Conservation (phyloP, 2,113 vertebrate genomes). For the Phylloscopus whistleri region DNA sequence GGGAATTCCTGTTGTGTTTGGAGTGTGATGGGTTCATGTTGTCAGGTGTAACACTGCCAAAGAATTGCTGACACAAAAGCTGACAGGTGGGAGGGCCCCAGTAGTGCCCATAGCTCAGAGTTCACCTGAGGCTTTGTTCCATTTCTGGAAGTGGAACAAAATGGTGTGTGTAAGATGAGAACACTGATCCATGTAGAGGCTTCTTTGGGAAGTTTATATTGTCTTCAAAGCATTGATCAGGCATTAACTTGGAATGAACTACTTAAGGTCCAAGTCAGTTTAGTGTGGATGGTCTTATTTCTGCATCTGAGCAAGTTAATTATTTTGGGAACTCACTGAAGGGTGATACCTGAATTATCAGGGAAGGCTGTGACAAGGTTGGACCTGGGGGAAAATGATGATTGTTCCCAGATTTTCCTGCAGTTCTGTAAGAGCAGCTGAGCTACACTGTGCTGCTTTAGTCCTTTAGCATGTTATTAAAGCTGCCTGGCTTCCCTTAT, state of each 20-base stretch:
- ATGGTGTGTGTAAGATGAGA: not conserved
- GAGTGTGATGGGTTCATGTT: not conserved
- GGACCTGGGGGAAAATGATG: not conserved
- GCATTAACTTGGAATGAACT: not conserved
- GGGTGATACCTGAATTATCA: accelerated
- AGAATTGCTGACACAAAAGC: not conserved
- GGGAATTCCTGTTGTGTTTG: not conserved
- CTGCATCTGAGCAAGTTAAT: not conserved
- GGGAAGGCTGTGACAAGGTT: not conserved
- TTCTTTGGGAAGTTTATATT: not conserved
- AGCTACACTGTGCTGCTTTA: not conserved
- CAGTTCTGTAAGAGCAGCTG: not conserved
- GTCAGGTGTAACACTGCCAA: not conserved
- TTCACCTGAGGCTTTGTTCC: not conserved
- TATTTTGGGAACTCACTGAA: not conserved
- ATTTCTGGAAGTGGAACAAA: not conserved
- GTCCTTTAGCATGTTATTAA: not conserved
- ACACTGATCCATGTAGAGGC: not conserved
- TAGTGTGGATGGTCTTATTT: not conserved
- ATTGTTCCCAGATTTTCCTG: not conserved
- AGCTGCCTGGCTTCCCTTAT: not conserved
- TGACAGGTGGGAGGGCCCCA: not conserved
- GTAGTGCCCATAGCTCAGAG: not conserved
- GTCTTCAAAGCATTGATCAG: not conserved
- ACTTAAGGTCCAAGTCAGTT: not conserved